Base-by-base conservation (phyloP, 2,113 vertebrate genomes). In the Pipa parva region DNA sequence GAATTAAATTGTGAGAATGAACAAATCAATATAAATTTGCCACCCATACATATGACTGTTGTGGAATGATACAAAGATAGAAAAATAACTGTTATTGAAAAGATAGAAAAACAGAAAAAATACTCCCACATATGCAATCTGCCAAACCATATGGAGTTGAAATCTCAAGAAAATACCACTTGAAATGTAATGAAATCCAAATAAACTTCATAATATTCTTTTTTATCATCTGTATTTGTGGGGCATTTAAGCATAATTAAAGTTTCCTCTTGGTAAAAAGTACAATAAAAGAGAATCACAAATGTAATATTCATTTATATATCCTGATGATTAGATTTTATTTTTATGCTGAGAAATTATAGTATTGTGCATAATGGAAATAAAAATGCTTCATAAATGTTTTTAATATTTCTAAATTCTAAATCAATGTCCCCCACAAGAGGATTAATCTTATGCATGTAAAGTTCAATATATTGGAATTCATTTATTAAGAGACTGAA, bases 81-180 rank as follows among this genome's bases (percentile, higher is more conserved):
- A 68, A 68, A 68, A 68, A 68, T 68, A 68, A 60, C 65, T 68
- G 65, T 68, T 68, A 68, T 68, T 68, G 46, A 68, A 68, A 59
- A 68, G 65, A 68, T 59, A 39, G 65, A 60, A 59, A 68, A 68
- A 59, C 64, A 59, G 64, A 68, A 68, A 68, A 68, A 68, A 68
- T 68, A 68, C 65, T 59, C 65, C 65, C 65, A 60, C 65, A 60
- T 68, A 68, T 60, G 56, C 65, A 68, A 68, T 68, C 65, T 68
- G 65, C 65, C 65, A 68, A 60, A 60, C 65, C 65, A 68, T 68
- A 68, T 68, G 65, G 65, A 51, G 22, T 26, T 52, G 12, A 36
- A 68, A 68, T 68, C 48, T 68, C 42, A 59, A 59, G 65, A 68
- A 68, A 68, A 59, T 60, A 68, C 56, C 65, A 68, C 65, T 59